Percentiles rank a stretch among this genome's conserved stretches.
These are phyloP conservation scores for Zophobas morio DNA, from an alignment of 1,140 invertebrate species.

Conservation along the genomic window DNA sequence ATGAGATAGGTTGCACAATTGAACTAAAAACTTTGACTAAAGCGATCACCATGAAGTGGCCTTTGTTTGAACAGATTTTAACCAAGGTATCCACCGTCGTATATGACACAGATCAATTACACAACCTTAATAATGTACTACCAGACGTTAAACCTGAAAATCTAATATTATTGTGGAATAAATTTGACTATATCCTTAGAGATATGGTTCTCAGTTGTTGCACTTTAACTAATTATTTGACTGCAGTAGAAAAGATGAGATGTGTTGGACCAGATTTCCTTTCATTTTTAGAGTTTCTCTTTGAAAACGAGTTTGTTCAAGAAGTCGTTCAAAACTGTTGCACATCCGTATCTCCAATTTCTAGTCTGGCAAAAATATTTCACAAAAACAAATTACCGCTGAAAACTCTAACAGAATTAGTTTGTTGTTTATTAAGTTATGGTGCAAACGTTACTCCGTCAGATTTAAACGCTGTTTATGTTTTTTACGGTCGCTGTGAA, in stretches of 20 bases:
- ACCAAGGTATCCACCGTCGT: not conserved
- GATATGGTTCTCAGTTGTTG: slow-evolving; percentile 3
- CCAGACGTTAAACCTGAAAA: not conserved
- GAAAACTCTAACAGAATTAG: not conserved
- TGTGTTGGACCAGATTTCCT: not conserved
- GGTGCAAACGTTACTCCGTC: not conserved
- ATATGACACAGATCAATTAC: not conserved
- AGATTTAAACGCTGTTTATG: slow-evolving; percentile 8
- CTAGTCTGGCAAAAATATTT: slow-evolving; percentile 5
- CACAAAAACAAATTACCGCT: not conserved
- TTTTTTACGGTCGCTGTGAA: slow-evolving; percentile 14
- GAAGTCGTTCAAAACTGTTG: slow-evolving; percentile 6
- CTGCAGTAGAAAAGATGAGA: not conserved
- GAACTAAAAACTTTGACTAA: not conserved
- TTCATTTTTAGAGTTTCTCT: not conserved
- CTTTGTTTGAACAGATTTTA: not conserved
- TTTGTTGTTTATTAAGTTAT: slow-evolving; percentile 2
- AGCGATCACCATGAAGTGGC: slow-evolving; percentile 1
- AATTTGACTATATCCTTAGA: not conserved
- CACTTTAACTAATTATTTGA: slow-evolving; percentile 5
- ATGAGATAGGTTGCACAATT: not conserved
- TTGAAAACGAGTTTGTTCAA: not conserved
- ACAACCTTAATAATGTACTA: not conserved
- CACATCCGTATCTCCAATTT: not conserved
- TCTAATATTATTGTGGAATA: not conserved